Conservation (phyloP, 2,113 vertebrate genomes). For the Peucedramus taeniatus region DNA sequence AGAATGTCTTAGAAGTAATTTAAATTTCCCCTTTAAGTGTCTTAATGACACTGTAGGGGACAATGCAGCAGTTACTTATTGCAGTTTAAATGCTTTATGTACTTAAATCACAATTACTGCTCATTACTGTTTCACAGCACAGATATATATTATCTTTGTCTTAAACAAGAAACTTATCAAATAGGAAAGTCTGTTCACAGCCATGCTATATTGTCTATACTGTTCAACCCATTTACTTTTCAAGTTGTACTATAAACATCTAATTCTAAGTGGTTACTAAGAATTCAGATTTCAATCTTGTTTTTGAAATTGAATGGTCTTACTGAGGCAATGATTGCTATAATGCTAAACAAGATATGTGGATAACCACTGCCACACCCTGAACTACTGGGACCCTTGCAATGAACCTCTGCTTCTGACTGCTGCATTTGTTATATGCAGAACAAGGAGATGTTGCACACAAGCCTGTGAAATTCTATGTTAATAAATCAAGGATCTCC, state of each 20-base stretch:
- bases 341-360: neutral
- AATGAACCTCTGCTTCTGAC: neutral
- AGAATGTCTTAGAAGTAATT: neutral
- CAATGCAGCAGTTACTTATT: neutral
- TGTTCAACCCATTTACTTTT: neutral
- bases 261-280: neutral
- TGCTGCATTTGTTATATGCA: neutral
- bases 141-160: neutral
- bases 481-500: slow-evolving; percentile 20
- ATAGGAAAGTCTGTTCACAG: neutral
- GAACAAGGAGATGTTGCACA: neutral
- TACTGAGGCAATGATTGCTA: neutral
- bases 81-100: neutral
- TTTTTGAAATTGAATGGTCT: neutral
- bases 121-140: neutral
- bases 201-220: neutral
- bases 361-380: neutral
- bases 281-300: neutral
- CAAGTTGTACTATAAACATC: neutral
- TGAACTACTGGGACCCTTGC: neutral
- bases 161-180: neutral
- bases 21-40: neutral
- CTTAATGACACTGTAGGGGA: neutral
- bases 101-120: neutral
- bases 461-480: neutral